Conservation (phyloP, 2,888 invertebrate genomes). For the Nymphalis polychloros region DNA sequence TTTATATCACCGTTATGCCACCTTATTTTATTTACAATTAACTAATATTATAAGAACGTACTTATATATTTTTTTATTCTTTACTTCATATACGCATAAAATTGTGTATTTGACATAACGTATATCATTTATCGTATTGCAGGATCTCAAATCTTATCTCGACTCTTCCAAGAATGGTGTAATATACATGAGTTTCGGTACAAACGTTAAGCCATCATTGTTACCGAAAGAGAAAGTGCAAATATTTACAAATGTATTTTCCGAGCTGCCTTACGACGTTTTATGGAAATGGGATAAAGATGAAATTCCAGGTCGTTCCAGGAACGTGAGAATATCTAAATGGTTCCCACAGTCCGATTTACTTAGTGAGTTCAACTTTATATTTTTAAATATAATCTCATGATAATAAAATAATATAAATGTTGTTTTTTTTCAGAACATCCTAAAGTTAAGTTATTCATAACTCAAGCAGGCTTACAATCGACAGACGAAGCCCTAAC, state of each 20-base stretch:
- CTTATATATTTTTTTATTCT: no score
- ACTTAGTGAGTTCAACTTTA: conserved; percentile 45
- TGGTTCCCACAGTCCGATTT: conserved; percentile 64
- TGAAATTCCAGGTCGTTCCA: conserved; percentile 43
- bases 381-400: no score
- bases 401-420: no score
- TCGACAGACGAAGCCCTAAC: conserved; percentile 49
- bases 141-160: conserved; percentile 58
- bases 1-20: no score
- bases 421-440: conserved; percentile 4
- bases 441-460: conserved; percentile 16
- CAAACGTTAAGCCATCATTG: conserved; percentile 46
- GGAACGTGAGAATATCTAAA: conserved; percentile 52
- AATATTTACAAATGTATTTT: conserved; percentile 43
- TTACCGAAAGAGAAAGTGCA: conserved; percentile 38
- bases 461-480: conserved; percentile 16
- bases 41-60: no score
- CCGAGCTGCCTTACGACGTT: conserved; percentile 53
- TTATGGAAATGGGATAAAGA: conserved; percentile 60
- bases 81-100: no score
- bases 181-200: conserved; percentile 58
- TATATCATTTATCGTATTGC: conserved; percentile 16
- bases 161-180: conserved; percentile 58
- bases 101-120: no score
- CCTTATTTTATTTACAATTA: no score